Evolutionary conservation across 2,888 invertebrate species (phyloP), one percentile per base, ranked within the genome.

Genomic region (Escarpia spicata): DNA sequence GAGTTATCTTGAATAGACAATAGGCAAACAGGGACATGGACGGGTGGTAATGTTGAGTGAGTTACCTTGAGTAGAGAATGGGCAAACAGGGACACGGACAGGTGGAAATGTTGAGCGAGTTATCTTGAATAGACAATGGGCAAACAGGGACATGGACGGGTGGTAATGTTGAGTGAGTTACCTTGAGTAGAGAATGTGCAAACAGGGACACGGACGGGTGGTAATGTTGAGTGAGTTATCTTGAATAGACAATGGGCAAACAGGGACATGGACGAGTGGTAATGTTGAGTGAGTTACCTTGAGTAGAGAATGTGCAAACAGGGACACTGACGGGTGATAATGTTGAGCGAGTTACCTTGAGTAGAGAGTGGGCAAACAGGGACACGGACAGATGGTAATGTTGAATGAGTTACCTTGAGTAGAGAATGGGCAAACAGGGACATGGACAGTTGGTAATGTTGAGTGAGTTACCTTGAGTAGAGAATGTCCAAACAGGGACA

Each of bases 321-420:
- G 97, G 91, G 98, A 97, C 1, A 99, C 98, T 0, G 98, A 98
- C 0, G 99, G 99, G 97, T 99, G 99, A 96, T 97, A 99, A 96
- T 99, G 99, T 0, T 97, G 93, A 12, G 95, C 96, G 0, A 99
- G 97, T 0, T 97, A 96, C 15, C 97, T 45, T 45, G 45, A 45
- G 45, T 10, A 45, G 45, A 10, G 45, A 45, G 2, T 45, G 45
- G 0, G 99, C 98, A 97, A 99, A 99, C 93, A 99, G 97, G 91
- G 98, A 97, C 1, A 99, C 98, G 0, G 98, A 98, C 0, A 99
- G 99, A 97, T 99, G 99, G 96, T 97, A 99, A 96, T 99, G 99
- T 0, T 97, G 93, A 12, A 95, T 96, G 0, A 99, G 97, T 0
- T 97, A 96, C 15, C 97, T 10, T 45, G 45, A 45, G 45, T 10